Base-by-base conservation (phyloP, 2,888 invertebrate species). In the Blera fallax region DNA sequence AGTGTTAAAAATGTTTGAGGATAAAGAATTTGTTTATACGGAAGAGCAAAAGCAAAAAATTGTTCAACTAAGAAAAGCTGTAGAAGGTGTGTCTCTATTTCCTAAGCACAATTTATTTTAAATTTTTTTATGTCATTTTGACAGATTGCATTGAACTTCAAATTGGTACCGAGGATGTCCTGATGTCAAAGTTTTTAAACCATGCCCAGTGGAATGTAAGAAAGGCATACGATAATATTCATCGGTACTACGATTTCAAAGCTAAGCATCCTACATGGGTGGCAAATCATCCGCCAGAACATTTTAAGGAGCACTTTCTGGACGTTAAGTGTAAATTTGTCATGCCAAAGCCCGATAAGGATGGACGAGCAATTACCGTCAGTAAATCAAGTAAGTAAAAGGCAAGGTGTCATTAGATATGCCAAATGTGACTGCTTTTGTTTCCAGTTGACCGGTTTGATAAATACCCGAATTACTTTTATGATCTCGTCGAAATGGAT, bases 401-500 rank as follows among this genome's bases (percentile, higher is more conserved):
- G 37, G 11, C 1, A 18, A 37, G 11, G 34, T n/a, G 16, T 32
- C 8, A 29, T 45, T 29, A 43, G 32, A 48, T 3, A 11, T 18
- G 32, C 32, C 34, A 24, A 7, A 34, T 10, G 11, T 32, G 11
- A 24, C 21, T 14, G 64, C 29, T 24, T 11, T 24, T 58, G 8
- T 40, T 67, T 87, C 10, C 16, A 83, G 91, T 90, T 32, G 91
- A 91, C 77, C 90, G 88, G 3, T 91, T 91, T 40, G 88, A 90
- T n/a, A 88, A 88, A 60, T 91, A 89, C 52, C 90, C 91, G 0
- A 90, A 90, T 69, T 91, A 89, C 65, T 87, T 91, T 27, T 87
- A 89, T 56, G 90, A 90, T 72, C 88, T 90, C 5, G 88, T 91
- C 34, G 91, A 91, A 88, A 91, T 91, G 87, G 91, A 91, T 87